Percentiles rank a stretch among this genome's conserved stretches.
phyloP scores from a whole-genome alignment of 2,113 vertebrate species.

The Chauna torquata region DNA sequence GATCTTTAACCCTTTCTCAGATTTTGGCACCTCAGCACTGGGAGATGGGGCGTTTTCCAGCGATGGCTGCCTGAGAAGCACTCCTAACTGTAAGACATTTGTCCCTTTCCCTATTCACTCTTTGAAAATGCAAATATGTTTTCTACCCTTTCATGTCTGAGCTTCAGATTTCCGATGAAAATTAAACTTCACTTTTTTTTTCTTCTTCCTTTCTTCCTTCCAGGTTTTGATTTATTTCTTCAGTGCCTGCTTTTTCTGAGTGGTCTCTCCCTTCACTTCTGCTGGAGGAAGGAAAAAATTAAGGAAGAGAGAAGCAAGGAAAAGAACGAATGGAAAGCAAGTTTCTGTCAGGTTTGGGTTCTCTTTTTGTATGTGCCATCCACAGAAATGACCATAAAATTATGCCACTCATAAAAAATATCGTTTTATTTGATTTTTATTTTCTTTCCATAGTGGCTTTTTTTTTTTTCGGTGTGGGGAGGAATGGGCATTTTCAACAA shows the following conservation, averaged over 20 bases:
- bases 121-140: background rate
- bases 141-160: background rate
- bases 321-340: background rate
- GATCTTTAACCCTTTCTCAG: fast-evolving
- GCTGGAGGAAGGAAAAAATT: background rate
- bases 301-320: background rate
- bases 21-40: background rate
- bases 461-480: background rate
- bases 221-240: background rate
- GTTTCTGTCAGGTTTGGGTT: background rate
- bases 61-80: background rate
- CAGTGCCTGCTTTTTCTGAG: background rate
- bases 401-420: background rate
- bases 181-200: background rate
- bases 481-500: background rate
- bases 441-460: background rate
- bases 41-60: fast-evolving
- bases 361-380: background rate
- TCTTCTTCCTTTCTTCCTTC: background rate
- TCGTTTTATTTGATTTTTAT: background rate
- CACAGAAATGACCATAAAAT: background rate
- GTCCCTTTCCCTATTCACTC: background rate
- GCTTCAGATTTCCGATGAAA: background rate
- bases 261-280: background rate
- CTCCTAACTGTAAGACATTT: background rate